A percentile compares a stretch with the other conserved stretches of the same genome.
These are phyloP conservation scores for Sebastolobus altivelis DNA, from an alignment of 2,797 vertebrate species.

Conservation along the genomic window DNA sequence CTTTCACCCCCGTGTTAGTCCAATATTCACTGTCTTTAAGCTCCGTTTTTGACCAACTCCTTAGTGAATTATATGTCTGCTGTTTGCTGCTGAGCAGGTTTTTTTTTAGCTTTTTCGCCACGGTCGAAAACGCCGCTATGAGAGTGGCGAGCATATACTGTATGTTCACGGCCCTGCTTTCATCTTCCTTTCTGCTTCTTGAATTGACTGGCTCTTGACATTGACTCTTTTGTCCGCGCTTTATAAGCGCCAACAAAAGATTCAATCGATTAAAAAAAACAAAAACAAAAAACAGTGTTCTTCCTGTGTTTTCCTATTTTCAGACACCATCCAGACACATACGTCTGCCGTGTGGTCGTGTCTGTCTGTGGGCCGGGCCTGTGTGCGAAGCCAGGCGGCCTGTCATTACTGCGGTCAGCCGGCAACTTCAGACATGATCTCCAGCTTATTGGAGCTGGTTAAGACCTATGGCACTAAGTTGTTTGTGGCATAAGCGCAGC, in stretches of 20 bases:
- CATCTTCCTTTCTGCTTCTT: not conserved
- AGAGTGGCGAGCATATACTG: not conserved
- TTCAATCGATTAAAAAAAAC: not conserved
- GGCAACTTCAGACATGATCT: conserved; percentile 70
- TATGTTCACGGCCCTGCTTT: not conserved
- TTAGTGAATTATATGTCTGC: not conserved
- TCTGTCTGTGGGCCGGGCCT: not conserved
- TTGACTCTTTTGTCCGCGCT: not conserved
- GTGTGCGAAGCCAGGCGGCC: not conserved
- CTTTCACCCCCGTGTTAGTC: too few relatives aligned
- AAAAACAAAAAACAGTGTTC: not conserved
- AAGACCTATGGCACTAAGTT: conserved; percentile 57
- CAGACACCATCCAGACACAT: not conserved
- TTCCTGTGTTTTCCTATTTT: conserved; percentile 4
- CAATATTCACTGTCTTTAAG: not conserved
- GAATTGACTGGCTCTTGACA: not conserved
- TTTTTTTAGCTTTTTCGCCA: not conserved
- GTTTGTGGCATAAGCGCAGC: conserved; percentile 44
- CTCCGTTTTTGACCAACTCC: not conserved
- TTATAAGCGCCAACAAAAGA: not conserved
- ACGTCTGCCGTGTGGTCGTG: not conserved
- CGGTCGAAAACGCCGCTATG: not conserved
- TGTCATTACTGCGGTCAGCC: conserved; percentile 48
- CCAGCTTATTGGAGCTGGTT: conserved; percentile 75
- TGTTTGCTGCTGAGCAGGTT: too few relatives aligned